Evolutionary conservation across 1,140 invertebrate species (phyloP).

Genomic region (Dendrolimus kikuchii): DNA sequence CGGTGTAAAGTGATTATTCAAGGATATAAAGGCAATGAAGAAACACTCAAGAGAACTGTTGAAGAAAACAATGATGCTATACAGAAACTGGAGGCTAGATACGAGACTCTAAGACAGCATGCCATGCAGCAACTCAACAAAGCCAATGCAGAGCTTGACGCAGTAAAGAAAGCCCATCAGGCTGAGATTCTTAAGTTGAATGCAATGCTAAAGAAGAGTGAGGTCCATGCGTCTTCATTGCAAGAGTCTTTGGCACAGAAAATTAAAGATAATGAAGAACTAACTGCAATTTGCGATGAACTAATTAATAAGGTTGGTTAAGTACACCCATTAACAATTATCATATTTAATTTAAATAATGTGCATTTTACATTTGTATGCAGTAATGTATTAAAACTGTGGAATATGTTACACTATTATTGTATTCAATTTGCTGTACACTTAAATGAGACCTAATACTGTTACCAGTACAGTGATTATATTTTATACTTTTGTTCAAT

Average conservation of each 20-base stretch:
- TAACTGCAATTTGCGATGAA: slow-evolving; percentile 87
- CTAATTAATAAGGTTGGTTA: slow-evolving; percentile 76
- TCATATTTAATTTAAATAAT: slow-evolving; percentile 36
- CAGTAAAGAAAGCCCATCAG: slow-evolving; percentile 75
- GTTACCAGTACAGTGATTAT: slow-evolving; percentile 34
- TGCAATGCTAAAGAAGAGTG: slow-evolving; percentile 83
- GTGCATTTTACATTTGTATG: slow-evolving; percentile 43
- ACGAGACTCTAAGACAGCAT: slow-evolving; percentile 66
- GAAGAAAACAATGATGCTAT: slow-evolving; percentile 66
- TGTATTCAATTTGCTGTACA: slow-evolving; percentile 15
- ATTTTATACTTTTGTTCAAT: slow-evolving; percentile 49
- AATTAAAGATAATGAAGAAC: slow-evolving; percentile 83
- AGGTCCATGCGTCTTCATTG: slow-evolving; percentile 79
- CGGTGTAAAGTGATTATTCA: slow-evolving; percentile 69
- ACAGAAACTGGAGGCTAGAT: slow-evolving; percentile 64
- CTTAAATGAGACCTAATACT: slow-evolving; percentile 29
- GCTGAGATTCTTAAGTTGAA: slow-evolving; percentile 81
- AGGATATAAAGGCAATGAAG: slow-evolving; percentile 66
- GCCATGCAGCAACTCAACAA: slow-evolving; percentile 70
- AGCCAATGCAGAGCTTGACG: slow-evolving; percentile 80
- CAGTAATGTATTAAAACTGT: slow-evolving; percentile 17
- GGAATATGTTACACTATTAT: slow-evolving; percentile 19
- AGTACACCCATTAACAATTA: slow-evolving; percentile 24
- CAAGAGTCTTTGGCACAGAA: slow-evolving; percentile 82
- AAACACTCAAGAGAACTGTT: slow-evolving; percentile 57